phyloP scores from a whole-genome alignment of 2,797 vertebrate genomes.

The Anguilla marmorata region DNA sequence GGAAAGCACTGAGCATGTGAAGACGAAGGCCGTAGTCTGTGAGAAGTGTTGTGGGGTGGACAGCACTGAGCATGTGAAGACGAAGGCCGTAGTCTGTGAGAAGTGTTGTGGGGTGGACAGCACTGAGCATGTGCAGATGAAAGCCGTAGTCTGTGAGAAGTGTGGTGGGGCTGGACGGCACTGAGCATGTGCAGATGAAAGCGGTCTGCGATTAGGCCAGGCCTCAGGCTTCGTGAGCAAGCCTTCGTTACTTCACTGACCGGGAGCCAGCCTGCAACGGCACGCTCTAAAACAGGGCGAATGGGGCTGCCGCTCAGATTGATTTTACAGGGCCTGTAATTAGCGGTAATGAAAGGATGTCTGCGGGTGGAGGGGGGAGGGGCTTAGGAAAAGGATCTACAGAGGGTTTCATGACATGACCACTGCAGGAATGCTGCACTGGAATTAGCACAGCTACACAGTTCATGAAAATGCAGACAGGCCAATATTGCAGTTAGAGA shows the following conservation, averaged over 20 bases:
- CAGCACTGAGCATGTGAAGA: no score
- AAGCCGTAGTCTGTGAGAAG: neutral
- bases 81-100: no score
- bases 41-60: no score
- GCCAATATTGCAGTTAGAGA: neutral
- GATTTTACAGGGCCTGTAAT: conserved; percentile 19
- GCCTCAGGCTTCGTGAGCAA: neutral
- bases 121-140: neutral
- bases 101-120: no score
- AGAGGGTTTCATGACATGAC: conserved; percentile 9
- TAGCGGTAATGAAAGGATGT: conserved; percentile 30
- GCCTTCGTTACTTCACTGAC: neutral
- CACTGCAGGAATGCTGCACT: neutral
- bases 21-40: no score
- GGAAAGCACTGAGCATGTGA: no score
- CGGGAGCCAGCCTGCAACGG: neutral
- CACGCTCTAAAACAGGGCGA: neutral
- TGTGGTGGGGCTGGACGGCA: neutral
- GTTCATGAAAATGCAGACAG: neutral
- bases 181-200: neutral
- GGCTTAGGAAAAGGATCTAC: neutral
- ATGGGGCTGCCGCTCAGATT: neutral
- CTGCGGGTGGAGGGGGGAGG: conserved; percentile 8
- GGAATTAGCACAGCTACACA: neutral
- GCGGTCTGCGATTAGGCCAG: neutral